Evolutionary conservation across 2,113 vertebrate genomes (phyloP).

Genomic region (Phylloscopus whistleri): DNA sequence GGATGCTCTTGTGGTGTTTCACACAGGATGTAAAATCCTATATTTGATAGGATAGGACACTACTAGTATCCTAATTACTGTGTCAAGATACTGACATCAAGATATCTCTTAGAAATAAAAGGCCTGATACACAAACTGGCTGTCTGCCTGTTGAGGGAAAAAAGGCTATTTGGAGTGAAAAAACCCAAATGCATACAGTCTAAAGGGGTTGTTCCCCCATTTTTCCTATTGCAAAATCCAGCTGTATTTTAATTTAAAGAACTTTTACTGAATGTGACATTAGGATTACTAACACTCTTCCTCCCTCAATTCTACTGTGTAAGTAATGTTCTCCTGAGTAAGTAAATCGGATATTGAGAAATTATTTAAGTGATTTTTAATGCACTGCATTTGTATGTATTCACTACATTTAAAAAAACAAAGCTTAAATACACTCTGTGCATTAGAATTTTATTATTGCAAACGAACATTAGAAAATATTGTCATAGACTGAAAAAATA

Average conservation of each 20-base stretch:
- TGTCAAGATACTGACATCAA: conserved; percentile 58
- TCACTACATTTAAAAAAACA: conserved; percentile 21
- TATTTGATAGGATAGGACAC: conserved; percentile 7
- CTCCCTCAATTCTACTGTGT: not conserved
- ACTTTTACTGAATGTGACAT: not conserved
- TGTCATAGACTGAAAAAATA: conserved; percentile 71
- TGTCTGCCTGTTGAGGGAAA: not conserved
- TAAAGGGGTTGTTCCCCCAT: not conserved
- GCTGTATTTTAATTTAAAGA: conserved; percentile 35
- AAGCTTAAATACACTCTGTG: conserved; percentile 37
- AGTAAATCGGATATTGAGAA: conserved; percentile 21
- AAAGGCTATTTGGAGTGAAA: not conserved
- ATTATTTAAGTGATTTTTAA: conserved; percentile 61
- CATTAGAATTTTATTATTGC: conserved; percentile 66
- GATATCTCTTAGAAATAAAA: conserved; percentile 31
- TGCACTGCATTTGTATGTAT: not conserved
- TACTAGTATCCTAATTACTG: conserved; percentile 39
- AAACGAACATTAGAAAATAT: conserved; percentile 65
- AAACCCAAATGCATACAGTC: not conserved
- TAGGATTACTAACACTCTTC: not conserved
- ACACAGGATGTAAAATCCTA: conserved; percentile 50
- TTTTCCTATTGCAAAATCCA: not conserved
- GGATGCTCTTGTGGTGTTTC: conserved; percentile 10
- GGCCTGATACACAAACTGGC: conserved; percentile 7
- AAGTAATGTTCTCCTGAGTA: conserved; percentile 20